phyloP scores from a whole-genome alignment of 2,888 invertebrate species.

The Lucinisca nassula region DNA sequence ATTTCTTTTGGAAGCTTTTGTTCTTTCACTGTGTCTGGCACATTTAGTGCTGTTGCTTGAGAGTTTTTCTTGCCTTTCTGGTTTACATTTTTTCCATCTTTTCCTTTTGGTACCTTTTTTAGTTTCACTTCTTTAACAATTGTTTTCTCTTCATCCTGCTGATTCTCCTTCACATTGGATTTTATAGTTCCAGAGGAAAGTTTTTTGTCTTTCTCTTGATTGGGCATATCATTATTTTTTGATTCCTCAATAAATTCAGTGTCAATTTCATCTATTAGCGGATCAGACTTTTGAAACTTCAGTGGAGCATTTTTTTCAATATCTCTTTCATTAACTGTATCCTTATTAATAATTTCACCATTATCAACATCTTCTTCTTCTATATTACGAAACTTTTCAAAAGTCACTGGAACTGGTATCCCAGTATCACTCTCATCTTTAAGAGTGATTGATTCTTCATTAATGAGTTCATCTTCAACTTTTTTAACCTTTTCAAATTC shows the following conservation, averaged over 20 bases:
- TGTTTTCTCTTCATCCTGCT: not conserved
- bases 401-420: not conserved
- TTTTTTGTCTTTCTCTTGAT: not conserved
- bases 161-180: not conserved
- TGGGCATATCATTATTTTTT: not conserved
- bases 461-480: not conserved
- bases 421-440: not conserved
- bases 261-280: not conserved
- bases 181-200: not conserved
- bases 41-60: not conserved
- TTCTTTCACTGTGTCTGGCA: not conserved
- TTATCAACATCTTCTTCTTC: not conserved
- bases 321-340: not conserved
- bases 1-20: constrained; percentile 71
- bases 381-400: not conserved
- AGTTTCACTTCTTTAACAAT: not conserved
- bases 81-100: not conserved
- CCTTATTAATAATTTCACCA: not conserved
- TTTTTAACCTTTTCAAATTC: not conserved
- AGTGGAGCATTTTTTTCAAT: not conserved
- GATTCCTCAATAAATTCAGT: not conserved
- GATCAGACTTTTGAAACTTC: not conserved
- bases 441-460: no score
- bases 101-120: not conserved
- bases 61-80: not conserved